phyloP scores from a whole-genome alignment of 2,797 vertebrate species.

The Lophius americanus region DNA sequence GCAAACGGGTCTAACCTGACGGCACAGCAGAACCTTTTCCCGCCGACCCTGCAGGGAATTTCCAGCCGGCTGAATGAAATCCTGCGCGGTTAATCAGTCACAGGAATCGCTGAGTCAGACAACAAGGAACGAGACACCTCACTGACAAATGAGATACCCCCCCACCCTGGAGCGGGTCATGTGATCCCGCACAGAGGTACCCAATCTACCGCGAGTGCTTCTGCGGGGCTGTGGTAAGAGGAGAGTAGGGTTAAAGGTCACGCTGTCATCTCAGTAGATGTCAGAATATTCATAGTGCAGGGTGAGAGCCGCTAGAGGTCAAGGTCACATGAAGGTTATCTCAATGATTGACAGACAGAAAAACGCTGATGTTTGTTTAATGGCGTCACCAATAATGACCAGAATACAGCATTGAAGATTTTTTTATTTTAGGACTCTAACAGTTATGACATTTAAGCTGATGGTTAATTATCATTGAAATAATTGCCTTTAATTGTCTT shows the following conservation, averaged over 20 bases:
- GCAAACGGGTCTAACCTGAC: conserved; percentile 43
- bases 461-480: too few species aligned
- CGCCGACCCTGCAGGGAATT: conserved; percentile 36
- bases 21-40: neutral
- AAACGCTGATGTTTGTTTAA: too few species aligned
- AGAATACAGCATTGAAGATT: too few species aligned
- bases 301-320: too few species aligned
- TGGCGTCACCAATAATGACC: too few species aligned
- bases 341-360: too few species aligned
- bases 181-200: conserved; percentile 46
- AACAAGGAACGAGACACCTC: conserved; percentile 63
- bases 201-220: conserved; percentile 32
- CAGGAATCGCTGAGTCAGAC: conserved; percentile 64
- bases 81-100: conserved; percentile 65
- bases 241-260: conserved; percentile 52
- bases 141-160: conserved; percentile 36
- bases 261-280: too few species aligned
- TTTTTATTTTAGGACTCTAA: too few species aligned
- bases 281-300: too few species aligned
- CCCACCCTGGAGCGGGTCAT: conserved; percentile 39
- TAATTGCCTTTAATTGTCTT: too few species aligned
- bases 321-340: too few species aligned
- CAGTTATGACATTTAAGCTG: too few species aligned
- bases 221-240: conserved; percentile 16
- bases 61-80: conserved; percentile 32